Percentiles rank a stretch among this genome's conserved stretches.
Conservation (phyloP, 2,797 vertebrate species). For the Enteromius paludinosus region DNA sequence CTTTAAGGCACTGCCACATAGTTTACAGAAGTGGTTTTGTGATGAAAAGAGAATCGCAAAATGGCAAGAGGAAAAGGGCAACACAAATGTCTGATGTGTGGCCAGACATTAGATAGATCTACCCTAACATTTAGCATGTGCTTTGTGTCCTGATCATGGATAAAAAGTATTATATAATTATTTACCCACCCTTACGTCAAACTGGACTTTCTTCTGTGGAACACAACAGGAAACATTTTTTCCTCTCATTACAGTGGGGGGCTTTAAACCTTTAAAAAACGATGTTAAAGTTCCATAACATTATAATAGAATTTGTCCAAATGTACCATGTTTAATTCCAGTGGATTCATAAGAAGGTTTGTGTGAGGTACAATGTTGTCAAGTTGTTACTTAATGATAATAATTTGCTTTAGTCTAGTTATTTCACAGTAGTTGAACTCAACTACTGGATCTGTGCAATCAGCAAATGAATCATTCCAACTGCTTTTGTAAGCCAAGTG, state of each 20-base stretch:
- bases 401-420: not conserved
- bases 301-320: not conserved
- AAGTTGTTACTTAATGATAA: not conserved
- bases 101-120: constrained; percentile 64
- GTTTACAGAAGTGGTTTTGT: constrained; percentile 81
- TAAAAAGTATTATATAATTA: not conserved
- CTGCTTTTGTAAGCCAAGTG: not conserved
- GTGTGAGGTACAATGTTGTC: not conserved
- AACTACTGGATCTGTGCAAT: not conserved
- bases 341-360: not conserved
- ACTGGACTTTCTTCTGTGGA: not conserved
- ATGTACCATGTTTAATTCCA: not conserved
- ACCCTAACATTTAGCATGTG: constrained; percentile 63
- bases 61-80: constrained; percentile 59
- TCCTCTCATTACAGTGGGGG: not conserved
- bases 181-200: not conserved
- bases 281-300: not conserved
- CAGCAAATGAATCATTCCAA: not conserved
- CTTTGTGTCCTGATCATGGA: constrained; percentile 52
- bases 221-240: not conserved
- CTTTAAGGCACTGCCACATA: constrained; percentile 56
- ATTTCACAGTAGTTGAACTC: not conserved
- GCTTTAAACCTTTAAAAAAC: not conserved
- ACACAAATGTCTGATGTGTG: constrained; percentile 74
- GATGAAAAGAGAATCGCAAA: constrained; percentile 58